Base-by-base conservation (phyloP, 2,797 vertebrate genomes). In the Pipistrellus pipistrellus region DNA sequence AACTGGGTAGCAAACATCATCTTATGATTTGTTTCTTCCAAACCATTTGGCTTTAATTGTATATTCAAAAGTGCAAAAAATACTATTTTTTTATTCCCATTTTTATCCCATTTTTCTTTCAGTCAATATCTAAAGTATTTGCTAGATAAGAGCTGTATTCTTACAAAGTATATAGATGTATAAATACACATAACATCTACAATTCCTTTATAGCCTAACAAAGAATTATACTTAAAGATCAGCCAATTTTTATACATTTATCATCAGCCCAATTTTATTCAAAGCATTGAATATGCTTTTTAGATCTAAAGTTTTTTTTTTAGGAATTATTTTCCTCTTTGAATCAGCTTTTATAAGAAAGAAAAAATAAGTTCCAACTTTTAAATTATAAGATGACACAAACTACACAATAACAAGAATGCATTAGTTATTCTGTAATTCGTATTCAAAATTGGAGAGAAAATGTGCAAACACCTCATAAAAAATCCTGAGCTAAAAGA, bases 391-490 rank as follows among this genome's bases (percentile, higher is more conserved):
- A 94, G 21, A 83, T 96, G 84, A 87, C 32, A 94, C 35, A 75
- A 69, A 69, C 17, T 87, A 81, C 32, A 89, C 6, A 93, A 44
- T 91, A 89, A 85, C 35, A 90, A 92, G 11, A 57, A 2, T 73
- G 9, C 44, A 92, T 93, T 96, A 64, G 59, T 62, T 92, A 88
- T 95, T 92, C 51, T 87, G 38, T 75, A 96, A 89, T 95, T 96
- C 94, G 89, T 90, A 84, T 95, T 95, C 68, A 93, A 78, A 97
- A 95, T 81, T 85, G 10, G 59, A 85, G 64, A 92, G 62, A 62
- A 30, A 94, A 96, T 93, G 95, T 89, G 76, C 85, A 94, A 96
- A 94, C 55, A 94, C 86, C 94, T 95, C 72, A 95, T 89, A 94
- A 95, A 93, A 95, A 95, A 91, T 92, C 32, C 38, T 51, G 44